Evolutionary conservation across 2,888 invertebrate genomes (phyloP).

Genomic region (Thecophora atra): DNA sequence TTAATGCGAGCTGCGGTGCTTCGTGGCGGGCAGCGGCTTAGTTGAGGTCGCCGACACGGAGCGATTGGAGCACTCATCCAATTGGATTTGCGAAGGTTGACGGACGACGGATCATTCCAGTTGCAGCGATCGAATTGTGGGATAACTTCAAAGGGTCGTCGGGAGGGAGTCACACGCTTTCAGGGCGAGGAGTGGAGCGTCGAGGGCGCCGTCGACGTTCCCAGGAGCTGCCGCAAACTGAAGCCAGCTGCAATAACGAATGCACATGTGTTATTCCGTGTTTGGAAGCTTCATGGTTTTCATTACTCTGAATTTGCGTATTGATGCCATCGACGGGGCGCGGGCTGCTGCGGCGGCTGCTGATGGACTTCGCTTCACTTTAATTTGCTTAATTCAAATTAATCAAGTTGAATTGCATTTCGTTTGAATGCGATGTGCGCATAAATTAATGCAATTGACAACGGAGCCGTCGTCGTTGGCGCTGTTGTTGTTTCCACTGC

Average conservation of each 20-base stretch:
- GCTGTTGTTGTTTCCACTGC: slow-evolving; percentile 15
- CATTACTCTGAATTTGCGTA: background rate
- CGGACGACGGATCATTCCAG: no score
- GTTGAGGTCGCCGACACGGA: background rate
- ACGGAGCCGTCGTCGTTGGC: slow-evolving; percentile 16
- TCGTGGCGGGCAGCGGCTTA: background rate
- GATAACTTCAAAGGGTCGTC: no score
- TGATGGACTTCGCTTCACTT: slow-evolving; percentile 62
- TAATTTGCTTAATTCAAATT: slow-evolving; percentile 66
- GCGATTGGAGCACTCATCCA: no score
- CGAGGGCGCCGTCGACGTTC: no score
- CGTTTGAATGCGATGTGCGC: slow-evolving; percentile 42
- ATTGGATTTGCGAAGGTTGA: no score
- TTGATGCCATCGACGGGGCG: background rate
- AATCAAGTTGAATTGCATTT: slow-evolving; percentile 63
- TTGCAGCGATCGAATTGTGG: no score
- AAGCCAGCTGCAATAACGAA: no score
- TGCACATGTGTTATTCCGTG: background rate
- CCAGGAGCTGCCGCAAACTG: no score
- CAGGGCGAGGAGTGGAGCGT: no score
- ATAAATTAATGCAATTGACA: slow-evolving; percentile 55
- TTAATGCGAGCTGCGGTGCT: background rate
- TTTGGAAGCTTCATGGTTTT: background rate
- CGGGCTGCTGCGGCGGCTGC: slow-evolving; percentile 31
- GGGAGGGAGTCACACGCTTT: no score